Base-by-base conservation (phyloP, 2,797 vertebrate genomes). In the Corythornis leucogaster region DNA sequence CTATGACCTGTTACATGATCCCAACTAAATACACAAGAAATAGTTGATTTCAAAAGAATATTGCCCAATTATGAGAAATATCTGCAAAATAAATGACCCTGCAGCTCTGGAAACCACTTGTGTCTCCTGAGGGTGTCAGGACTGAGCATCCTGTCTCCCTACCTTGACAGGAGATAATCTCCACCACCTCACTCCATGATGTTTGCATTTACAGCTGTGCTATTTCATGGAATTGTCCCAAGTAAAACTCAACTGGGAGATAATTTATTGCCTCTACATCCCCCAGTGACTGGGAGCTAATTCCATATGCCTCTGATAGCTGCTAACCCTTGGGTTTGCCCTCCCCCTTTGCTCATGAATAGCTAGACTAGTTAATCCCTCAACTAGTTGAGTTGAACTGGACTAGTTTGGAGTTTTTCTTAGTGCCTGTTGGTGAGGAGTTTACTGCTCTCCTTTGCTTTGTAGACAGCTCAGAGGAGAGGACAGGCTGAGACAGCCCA, bases 131-230 rank as follows among this genome's bases (percentile, higher is more conserved):
- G 0, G 0, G 5, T 30, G 10, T 61, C 31, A 43, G 57, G 64
- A 24, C 31, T 19, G 33, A 30, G 26, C 0, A 0, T 75, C 57
- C 42, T 3, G 1, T 31, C 13, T 15, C 11, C 1, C 11, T 76
- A 4, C 38, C 25, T 18, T 11, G 63, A 14, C 20, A 38, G 30
- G 84, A 89, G 55, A 30, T 8, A 51, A 3, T 24, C 26, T 10
- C 61, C 15, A 15, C 35, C n/a, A 35, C 31, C 33, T 48, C 15
- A 3, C 26, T 21, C 57, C 12, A 4, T 20, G 4, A 21, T 24
- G n/a, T 61, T 62, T 40, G 20, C 1, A 1, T 58, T 83, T 25
- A 2, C 18, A 4, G 12, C 10, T 25, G 54, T 58, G 70, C 55
- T 46, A 21, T 22, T 50, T 12, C 6, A 8, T 15, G 25, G 48